Conservation (phyloP, 1,140 invertebrate species). For the Triops cancriformis region DNA sequence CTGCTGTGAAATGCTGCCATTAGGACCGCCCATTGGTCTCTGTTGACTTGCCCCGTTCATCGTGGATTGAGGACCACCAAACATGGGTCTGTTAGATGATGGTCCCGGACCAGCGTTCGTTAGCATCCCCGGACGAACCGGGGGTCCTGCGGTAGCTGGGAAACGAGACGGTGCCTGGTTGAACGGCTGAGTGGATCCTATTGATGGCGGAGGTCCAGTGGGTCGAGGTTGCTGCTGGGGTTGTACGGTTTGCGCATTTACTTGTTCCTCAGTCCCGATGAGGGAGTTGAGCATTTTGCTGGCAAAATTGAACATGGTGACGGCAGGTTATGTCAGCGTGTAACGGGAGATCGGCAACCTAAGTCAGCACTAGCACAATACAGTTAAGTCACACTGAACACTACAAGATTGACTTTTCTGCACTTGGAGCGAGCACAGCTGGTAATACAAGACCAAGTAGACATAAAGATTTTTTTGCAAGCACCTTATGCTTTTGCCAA, state of each 20-base stretch:
- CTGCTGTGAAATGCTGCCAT: constrained; percentile 9
- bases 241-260: constrained; percentile 28
- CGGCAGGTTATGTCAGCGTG: not conserved
- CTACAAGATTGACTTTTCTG: not conserved
- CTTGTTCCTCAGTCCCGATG: constrained; percentile 38
- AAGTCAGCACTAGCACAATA: constrained; percentile 4
- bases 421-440: not conserved
- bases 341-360: not conserved
- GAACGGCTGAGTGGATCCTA: constrained; percentile 27
- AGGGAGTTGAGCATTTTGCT: constrained; percentile 44
- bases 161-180: constrained; percentile 27
- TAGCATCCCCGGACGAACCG: constrained; percentile 19
- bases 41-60: not conserved
- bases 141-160: constrained; percentile 7
- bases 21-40: constrained; percentile 17
- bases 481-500: not conserved
- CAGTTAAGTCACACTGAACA: not conserved
- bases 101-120: constrained; percentile 18
- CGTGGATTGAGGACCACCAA: not conserved
- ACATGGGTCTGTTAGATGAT: not conserved
- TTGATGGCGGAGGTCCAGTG: constrained; percentile 27
- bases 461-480: not conserved
- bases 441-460: not conserved
- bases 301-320: constrained; percentile 41
- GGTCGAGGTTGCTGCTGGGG: constrained; percentile 16